phyloP scores from a whole-genome alignment of 2,888 invertebrate species.

The Lamellibrachia columna region DNA sequence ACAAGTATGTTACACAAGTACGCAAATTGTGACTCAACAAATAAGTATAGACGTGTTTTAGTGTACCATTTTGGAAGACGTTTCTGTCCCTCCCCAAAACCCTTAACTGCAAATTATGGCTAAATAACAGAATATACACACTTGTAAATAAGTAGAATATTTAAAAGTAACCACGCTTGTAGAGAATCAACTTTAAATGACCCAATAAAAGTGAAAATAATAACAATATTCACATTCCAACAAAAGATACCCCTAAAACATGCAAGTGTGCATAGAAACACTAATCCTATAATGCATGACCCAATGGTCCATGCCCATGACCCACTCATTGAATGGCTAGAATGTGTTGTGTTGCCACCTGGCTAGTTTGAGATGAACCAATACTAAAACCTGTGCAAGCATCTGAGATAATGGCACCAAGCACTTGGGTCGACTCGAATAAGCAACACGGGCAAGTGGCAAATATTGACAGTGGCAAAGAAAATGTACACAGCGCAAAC shows the following conservation, averaged over 20 bases:
- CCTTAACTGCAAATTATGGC: background rate
- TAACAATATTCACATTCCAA: too few species aligned
- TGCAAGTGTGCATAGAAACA: background rate
- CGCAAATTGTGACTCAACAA: background rate
- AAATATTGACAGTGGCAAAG: constrained; percentile 4
- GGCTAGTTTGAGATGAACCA: background rate
- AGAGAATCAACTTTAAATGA: background rate
- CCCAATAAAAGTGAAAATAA: background rate
- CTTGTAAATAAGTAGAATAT: background rate
- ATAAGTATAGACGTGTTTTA: background rate
- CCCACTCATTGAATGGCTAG: background rate
- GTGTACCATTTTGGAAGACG: background rate
- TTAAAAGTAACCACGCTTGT: background rate
- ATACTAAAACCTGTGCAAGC: background rate
- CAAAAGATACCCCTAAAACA: background rate
- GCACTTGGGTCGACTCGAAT: background rate
- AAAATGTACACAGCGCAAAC: background rate
- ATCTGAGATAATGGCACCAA: background rate
- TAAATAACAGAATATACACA: background rate
- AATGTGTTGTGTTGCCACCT: background rate
- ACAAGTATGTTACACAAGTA: background rate
- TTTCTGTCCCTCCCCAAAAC: background rate
- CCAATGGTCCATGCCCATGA: background rate
- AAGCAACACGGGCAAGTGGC: background rate
- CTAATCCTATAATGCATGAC: background rate